Base-by-base conservation (phyloP, 1,140 invertebrate genomes). In the Heliconius melpomene region DNA sequence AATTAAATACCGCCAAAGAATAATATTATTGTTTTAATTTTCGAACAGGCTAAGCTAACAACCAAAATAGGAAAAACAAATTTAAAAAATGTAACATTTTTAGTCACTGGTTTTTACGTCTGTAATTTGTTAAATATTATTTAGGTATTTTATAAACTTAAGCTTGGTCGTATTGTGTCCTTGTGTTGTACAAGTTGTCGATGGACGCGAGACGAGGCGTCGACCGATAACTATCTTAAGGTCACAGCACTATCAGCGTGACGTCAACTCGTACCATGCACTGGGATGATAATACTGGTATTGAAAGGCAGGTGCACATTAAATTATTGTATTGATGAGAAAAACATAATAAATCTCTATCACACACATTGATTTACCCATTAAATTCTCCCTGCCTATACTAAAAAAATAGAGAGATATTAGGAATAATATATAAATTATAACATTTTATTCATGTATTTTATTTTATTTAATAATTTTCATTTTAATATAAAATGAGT, bases 211-310 rank as follows among this genome's bases (percentile, higher is more conserved):
- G 88, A 83, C 86, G 88, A 89, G 92, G 84, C 92, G 90, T 86
- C 91, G 90, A 92, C 91, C 92, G 92, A 94, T 94, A 93, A 91
- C 90, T 93, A 93, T 93, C 91, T 88, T 91, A 91, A 92, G 91
- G 92, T 94, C 92, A 87, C 84, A 91, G 78, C 85, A 90, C 87
- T 94, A 93, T 94, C 92, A 85, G 75, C 70, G 79, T 92, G 90
- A 92, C 90, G 90, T 91, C 80, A 87, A 71, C 86, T 86, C 86
- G 84, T 85, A 83, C 87, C 83, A 87, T 88, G 84, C 85, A 86
- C 79, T 84, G 40, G 40, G 40, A 79, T 81, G 87, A 88, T 87
- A 88, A 83, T 83, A 80, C 23, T 82, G 70, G 38, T 72, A 84
- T 74, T 78, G 57, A 79, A 77, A 86, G 78, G 83, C 88, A 91